Evolutionary conservation across 2,797 vertebrate genomes (phyloP).

Genomic region (Sarcophilus harrisii): DNA sequence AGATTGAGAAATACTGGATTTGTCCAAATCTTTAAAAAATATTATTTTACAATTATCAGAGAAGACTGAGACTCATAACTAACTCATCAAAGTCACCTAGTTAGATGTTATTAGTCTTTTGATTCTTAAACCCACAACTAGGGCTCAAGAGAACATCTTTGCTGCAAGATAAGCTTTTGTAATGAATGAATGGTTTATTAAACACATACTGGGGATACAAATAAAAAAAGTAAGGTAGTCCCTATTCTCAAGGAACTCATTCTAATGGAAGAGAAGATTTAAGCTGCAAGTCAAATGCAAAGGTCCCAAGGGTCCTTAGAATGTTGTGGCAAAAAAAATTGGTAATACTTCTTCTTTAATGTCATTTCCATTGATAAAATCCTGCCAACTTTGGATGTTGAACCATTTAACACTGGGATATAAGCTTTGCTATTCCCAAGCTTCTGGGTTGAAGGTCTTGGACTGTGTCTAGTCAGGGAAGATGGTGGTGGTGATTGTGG

Average conservation of each 20-base stretch:
- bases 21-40: not conserved
- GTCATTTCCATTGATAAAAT: not conserved
- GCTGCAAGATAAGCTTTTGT: not conserved
- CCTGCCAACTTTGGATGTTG: not conserved
- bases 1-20: not conserved
- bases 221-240: not conserved
- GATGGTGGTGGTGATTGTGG: not conserved
- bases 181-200: not conserved
- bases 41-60: not conserved
- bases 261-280: not conserved
- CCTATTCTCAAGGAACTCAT: not conserved
- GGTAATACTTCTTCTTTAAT: not conserved
- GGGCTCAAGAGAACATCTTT: not conserved
- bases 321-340: not conserved
- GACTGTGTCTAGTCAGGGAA: not conserved
- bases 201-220: not conserved
- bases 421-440: not conserved
- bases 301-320: not conserved
- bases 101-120: not conserved
- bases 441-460: not conserved
- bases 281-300: not conserved
- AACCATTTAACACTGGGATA: not conserved
- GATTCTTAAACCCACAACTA: not conserved
- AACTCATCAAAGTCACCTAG: not conserved
- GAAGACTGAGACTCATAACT: not conserved